Base-by-base conservation (phyloP, 1,140 invertebrate species). In the Drosophila lini region DNA sequence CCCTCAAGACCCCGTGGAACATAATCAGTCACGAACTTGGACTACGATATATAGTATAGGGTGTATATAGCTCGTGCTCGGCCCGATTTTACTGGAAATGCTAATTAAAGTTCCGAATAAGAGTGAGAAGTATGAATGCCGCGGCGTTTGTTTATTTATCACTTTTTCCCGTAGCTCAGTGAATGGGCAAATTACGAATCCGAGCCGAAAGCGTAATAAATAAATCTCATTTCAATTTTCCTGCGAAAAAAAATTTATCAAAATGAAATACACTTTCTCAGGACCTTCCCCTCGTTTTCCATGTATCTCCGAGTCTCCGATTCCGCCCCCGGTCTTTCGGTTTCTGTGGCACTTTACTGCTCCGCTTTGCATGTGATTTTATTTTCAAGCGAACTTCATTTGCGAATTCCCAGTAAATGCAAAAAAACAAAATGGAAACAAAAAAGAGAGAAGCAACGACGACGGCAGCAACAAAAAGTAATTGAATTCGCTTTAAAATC, bases 401-500 rank as follows among this genome's bases (percentile, higher is more conserved):
- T 89, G 81, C 78, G 74, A 89, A 90, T 89, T 89, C 84, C 85
- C 63, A 89, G 84, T 89, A 89, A 88, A 70, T 82, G 77, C 76
- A 88, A 74, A 86, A 73, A 59, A 25, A 45, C 16, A 63, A 50
- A 75, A 69, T 47, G 44, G 53, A 71, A 53, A 74, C 41, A 47
- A 44, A 32, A 42, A 42, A 40, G 38, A 67, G 19, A 69, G 15
- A 63, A 45, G 41, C 25, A 28, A 28, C 25, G 25, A 28, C 57
- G 58, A 57, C 64, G 48, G 57, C 74, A 45, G 65, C 82, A 80
- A 89, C 83, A 80, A 88, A 83, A 89, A 84, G 85, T 89, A 89
- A 89, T 89, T 89, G 84, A 89, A 89, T 89, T 89, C 84, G 78
- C 85, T 85, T 90, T 89, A 89, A 89, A 89, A 88, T 78, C 84